Base-by-base conservation (phyloP, 2,888 invertebrate species). In the Zelleria hepariella region DNA sequence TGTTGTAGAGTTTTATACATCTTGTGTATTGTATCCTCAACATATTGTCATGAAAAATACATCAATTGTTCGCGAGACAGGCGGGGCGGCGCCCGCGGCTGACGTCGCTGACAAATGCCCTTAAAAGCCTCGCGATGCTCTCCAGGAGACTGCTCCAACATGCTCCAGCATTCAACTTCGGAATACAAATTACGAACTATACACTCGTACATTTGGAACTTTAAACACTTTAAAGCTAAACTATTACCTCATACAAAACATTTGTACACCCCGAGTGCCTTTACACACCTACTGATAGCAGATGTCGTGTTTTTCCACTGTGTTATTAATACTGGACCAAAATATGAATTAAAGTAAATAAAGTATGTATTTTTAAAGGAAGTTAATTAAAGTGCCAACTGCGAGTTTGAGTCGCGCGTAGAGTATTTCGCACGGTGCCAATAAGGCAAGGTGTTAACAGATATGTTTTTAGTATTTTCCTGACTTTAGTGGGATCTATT, bases 51-150 rank as follows among this genome's bases (percentile, higher is more conserved):
- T 51, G 51, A 51, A 51, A 51, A 51, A 51, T 51, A 23, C 23
- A 51, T 51, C 51, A 51, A 51, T 51, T 51, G 20, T 51, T 51
- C 51, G 23, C 21, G 21, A 51, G 51, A 21, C 23, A 20, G 7
- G 7, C 42, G 42, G 7, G 6, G 51, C 21, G 51, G 15, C 32
- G 32, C 32, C 32, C 32, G 32, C 32, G 32, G 32, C 32, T 42
- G 32, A 42, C 32, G 32, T 10, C 32, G 15, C 32, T 42, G 59
- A 63, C 60, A 60, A 63, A 63, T 63, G 62, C 60, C 59, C 58
- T 62, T 63, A 62, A 63, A 63, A 63, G 63, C 62, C 53, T 63
- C 32, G 32, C 32, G 32, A 42, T 42, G 32, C 32, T 42, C 32
- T 42, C 32, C 32, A 42, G 15, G 32, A 42, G 32, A 42, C 32